These are phyloP conservation scores for Hippocampus zosterae DNA, from an alignment of 2,113 vertebrate species.

Conservation along the genomic window DNA sequence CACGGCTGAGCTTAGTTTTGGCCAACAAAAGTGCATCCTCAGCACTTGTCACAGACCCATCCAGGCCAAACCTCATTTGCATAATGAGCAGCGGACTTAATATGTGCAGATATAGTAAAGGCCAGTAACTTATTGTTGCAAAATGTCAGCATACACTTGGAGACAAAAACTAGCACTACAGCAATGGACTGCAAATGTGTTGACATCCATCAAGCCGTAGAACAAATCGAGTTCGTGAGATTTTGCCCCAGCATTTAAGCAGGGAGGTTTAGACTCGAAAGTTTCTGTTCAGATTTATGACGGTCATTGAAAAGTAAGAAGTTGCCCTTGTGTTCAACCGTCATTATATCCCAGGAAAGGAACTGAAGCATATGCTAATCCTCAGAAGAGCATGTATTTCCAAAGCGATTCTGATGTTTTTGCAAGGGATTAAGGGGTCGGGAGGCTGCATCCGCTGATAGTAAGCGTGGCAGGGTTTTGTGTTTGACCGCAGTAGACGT, in stretches of 20 bases:
- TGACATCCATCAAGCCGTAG: conserved; percentile 1
- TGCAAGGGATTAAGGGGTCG: conserved; percentile 45
- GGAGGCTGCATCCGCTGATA: conserved; percentile 37
- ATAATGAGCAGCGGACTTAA: not conserved
- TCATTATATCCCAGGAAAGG: conserved; percentile 41
- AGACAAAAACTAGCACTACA: not conserved
- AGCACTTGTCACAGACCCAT: not conserved
- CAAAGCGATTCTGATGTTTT: conserved; percentile 42
- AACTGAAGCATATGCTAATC: conserved; percentile 65
- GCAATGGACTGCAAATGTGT: conserved; percentile 6
- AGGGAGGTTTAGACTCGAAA: not conserved
- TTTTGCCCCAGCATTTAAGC: not conserved
- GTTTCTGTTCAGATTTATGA: not conserved
- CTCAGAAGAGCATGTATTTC: conserved; percentile 39
- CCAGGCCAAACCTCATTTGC: not conserved
- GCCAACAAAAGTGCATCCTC: conserved; percentile 1
- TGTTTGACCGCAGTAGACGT: conserved; percentile 61
- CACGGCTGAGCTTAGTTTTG: conserved; percentile 28
- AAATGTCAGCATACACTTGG: not conserved
- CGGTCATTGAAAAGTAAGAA: conserved; percentile 13
- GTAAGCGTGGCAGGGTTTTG: conserved; percentile 29
- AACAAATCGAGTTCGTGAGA: not conserved
- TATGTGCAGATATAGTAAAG: not conserved
- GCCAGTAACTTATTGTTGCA: not conserved
- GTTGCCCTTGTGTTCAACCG: conserved; percentile 37